Base-by-base conservation (phyloP, 2,113 vertebrate genomes). In the Rhea pennata region DNA sequence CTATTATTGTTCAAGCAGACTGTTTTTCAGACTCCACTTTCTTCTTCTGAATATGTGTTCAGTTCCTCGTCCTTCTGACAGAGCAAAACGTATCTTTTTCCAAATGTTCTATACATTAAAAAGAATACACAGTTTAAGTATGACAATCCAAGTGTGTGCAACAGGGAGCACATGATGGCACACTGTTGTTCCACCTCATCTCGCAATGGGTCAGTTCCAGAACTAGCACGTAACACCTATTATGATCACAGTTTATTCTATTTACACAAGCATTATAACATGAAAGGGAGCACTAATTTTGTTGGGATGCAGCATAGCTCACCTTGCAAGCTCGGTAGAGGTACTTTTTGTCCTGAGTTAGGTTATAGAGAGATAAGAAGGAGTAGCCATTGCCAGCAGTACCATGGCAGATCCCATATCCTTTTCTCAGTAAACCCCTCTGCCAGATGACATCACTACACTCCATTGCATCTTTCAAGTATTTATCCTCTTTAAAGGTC, bases 401-500 rank as follows among this genome's bases (percentile, higher is more conserved):
- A 53, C 99, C 99, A 0, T 99, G 99, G 96, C 99, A 99, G 97
- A 99, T 98, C 12, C 99, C 99, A 0, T 99, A 99, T 9, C 99
- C 99, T 97, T 99, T 99, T 21, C 99, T 98, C 84, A 99, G 98
- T 72, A 99, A 96, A 4, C 99, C 99, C 36, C 99, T 98, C 96
- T 99, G 99, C 99, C 99, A 99, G 94, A 99, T 99, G 92, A 99
- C 98, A 70, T 99, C 99, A 0, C 98, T 99, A 42, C 99, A 99
- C 6, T 99, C 99, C 90, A 98, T 90, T 9, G 99, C 99, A 48
- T 99, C 99, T 90, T 99, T 99, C 96, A 99, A 84, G 95, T 99
- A 99, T 87, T 99, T 99, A 44, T 99, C 99, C 84, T 99, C 99
- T 95, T 99, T 99, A 95, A 99, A 99, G 39, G 98, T 97, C 99